phyloP scores from a whole-genome alignment of 1,140 invertebrate species.

The Trichonephila clavata region DNA sequence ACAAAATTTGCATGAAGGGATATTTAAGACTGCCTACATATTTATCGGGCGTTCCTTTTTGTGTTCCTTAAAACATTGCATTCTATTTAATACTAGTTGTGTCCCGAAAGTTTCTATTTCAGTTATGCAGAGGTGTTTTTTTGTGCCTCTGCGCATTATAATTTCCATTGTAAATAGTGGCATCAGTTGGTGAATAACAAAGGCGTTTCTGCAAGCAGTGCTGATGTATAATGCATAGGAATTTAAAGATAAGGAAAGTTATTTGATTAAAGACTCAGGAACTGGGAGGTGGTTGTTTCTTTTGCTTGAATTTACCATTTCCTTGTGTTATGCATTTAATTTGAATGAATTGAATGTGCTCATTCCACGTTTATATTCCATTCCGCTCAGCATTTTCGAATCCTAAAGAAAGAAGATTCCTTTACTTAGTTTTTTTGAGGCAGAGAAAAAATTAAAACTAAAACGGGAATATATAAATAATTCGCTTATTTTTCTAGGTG shows the following conservation, averaged over 20 bases:
- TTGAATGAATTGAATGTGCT: conserved; percentile 65
- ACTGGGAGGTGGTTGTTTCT: conserved; percentile 47
- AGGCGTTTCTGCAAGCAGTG: conserved; percentile 17
- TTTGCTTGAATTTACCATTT: conserved; percentile 49
- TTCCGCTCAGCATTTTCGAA: background rate
- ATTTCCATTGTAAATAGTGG: conserved; percentile 66
- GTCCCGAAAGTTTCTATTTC: conserved; percentile 8
- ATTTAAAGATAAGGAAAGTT: conserved; percentile 59
- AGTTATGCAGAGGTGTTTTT: background rate
- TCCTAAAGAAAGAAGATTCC: background rate
- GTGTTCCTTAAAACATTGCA: conserved; percentile 1
- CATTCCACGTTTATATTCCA: conserved; percentile 40
- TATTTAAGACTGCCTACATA: conserved; percentile 39
- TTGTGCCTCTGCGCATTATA: conserved; percentile 39
- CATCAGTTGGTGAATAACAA: conserved; percentile 48
- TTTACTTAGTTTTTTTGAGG: background rate
- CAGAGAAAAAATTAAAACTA: conserved; percentile 11
- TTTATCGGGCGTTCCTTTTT: background rate
- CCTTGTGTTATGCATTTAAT: conserved; percentile 62
- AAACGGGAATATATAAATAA: conserved; percentile 32
- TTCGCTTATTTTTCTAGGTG: conserved; percentile 43
- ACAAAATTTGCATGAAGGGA: conserved; percentile 47
- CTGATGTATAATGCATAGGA: conserved; percentile 70
- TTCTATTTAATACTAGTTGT: conserved; percentile 24
- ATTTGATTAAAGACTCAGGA: conserved; percentile 68